Evolutionary conservation across 2,113 vertebrate species (phyloP), one percentile per base, ranked within the genome.

Genomic region (Lonchura striata): DNA sequence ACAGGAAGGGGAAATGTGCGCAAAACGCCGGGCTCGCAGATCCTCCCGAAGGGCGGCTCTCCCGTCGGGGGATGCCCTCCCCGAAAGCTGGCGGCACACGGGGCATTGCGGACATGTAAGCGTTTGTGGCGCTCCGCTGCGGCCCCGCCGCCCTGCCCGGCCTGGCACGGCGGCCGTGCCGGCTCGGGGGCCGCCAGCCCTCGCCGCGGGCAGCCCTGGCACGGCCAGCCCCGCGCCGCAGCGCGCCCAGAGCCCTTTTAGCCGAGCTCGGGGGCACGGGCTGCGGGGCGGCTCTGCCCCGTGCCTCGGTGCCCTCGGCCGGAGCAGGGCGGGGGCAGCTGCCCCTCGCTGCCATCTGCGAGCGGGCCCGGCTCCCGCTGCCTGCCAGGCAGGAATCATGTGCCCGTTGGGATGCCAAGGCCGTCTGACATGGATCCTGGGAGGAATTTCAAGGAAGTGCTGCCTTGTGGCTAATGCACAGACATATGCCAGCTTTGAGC

Each of bases 71-170:
- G 35, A 42, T 17, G 57, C 44, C 60, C 27, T 83, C 31, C 86
- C 84, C 41, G 8, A 76, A 77, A 78, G 28, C 60, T 28, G 64
- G 18, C 72, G 53, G 83, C 47, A 10, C 22, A 11, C 24, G 30
- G 47, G 42, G 47, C 2, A 42, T 39, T 64, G 59, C 6, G 35
- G 50, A 11, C 15, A 1, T 0, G 1, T 5, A 3, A n/a, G 4
- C 7, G 1, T 15, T 70, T 14, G 68, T 83, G 53, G 65, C 3
- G 1, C 16, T 30, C 52, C 20, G 59, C 46, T 46, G 44, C 79
- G 10, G 49, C 68, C 39, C 65, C 79, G 41, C 75, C 56, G 50
- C 63, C 75, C 82, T 85, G 7, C 90, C 92, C 92, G 17, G 47
- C 22, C 41, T 59, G 88, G 88, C 81, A 30, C 18, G 11, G 5